These are phyloP conservation scores for Campylorhamphus procurvoides DNA, from an alignment of 2,113 vertebrate genomes.

Conservation along the genomic window DNA sequence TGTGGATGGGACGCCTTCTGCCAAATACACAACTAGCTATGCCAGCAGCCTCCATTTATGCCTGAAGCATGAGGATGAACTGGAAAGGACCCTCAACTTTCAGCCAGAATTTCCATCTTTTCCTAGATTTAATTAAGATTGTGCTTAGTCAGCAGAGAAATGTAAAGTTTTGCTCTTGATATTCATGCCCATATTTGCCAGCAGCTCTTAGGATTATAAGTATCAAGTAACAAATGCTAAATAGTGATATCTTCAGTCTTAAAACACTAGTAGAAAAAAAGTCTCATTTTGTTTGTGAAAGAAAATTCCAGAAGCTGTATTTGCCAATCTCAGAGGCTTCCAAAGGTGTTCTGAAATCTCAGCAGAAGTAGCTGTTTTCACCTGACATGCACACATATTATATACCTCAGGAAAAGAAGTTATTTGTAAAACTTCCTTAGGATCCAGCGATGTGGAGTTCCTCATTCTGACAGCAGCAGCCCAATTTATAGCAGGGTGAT, in stretches of 20 bases:
- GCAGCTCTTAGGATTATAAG: neutral
- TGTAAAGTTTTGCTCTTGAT: neutral
- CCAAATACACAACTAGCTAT: neutral
- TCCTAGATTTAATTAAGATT: constrained; percentile 21
- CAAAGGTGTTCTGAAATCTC: neutral
- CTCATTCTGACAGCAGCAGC: neutral
- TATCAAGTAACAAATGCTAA: neutral
- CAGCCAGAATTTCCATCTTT: neutral
- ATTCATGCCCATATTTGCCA: neutral
- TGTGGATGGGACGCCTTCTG: neutral
- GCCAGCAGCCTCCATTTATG: neutral
- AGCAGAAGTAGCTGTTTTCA: neutral
- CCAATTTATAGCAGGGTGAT: neutral
- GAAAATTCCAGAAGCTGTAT: neutral
- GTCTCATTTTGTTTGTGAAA: neutral
- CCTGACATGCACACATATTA: neutral
- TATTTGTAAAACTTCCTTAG: neutral
- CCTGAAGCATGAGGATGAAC: neutral
- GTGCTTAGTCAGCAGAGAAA: neutral
- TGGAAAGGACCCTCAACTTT: neutral
- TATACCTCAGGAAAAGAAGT: neutral
- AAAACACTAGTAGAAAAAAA: neutral
- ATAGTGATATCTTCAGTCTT: neutral
- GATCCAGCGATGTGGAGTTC: neutral
- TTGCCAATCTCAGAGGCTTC: neutral